Percentiles rank a stretch among this genome's conserved stretches.
These are phyloP conservation scores for Gryllus longicercus DNA, from an alignment of 2,888 invertebrate genomes.

Conservation along the genomic window DNA sequence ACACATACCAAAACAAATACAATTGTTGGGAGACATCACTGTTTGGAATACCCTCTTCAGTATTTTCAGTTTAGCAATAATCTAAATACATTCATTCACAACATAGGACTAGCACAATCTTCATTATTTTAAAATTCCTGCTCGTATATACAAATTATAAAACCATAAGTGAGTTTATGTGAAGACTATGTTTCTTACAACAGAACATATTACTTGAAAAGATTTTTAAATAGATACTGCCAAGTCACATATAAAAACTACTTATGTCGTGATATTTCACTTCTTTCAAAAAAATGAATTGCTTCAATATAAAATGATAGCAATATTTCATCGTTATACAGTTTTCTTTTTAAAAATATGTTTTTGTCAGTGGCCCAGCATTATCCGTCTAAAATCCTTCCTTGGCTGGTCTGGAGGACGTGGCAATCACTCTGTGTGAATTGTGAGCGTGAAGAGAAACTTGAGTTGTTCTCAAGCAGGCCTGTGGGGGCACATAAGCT, in stretches of 20 bases:
- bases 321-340: constrained; percentile 5
- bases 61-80: neutral
- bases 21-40: too few relatives aligned
- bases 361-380: constrained; percentile 8
- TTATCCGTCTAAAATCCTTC: constrained; percentile 17
- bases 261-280: neutral
- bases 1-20: too few relatives aligned
- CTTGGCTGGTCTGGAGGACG: neutral
- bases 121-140: neutral
- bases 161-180: neutral
- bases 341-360: neutral
- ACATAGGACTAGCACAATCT: constrained; percentile 31
- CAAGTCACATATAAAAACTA: constrained; percentile 17
- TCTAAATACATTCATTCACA: constrained; percentile 32
- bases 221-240: constrained; percentile 2
- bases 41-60: too few relatives aligned
- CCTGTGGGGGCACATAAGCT: neutral
- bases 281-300: neutral
- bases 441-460: neutral
- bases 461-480: neutral
- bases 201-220: neutral
- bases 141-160: neutral
- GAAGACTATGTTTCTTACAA: neutral
- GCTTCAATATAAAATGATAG: constrained; percentile 17
- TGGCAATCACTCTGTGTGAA: neutral